Conservation (phyloP, 1,140 invertebrate species). For the Sarcophaga peregrina region DNA sequence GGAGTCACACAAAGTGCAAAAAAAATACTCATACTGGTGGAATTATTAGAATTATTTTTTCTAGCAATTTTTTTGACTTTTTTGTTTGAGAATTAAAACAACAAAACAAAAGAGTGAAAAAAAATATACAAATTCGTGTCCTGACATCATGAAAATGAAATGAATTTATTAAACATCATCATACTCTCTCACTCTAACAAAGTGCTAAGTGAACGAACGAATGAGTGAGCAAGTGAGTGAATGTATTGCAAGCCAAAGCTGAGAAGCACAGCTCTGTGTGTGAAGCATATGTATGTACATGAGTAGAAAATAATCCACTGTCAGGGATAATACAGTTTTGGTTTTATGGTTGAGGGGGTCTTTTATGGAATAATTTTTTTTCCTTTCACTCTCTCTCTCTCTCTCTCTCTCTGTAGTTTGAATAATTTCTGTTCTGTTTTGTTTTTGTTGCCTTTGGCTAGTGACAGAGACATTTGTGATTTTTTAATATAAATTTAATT, state of each 20-base stretch:
- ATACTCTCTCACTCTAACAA: too few relatives aligned
- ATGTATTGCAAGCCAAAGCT: neutral
- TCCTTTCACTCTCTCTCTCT: neutral
- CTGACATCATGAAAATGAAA: conserved; percentile 22
- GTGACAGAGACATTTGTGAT: conserved; percentile 31
- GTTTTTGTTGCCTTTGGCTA: conserved; percentile 19
- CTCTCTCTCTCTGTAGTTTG: neutral
- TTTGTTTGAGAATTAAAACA: too few relatives aligned
- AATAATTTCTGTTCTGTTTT: conserved; percentile 5
- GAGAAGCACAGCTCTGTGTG: neutral
- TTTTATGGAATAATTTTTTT: neutral
- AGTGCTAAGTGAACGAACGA: too few relatives aligned
- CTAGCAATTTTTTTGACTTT: neutral
- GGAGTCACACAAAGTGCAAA: neutral
- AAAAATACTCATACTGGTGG: neutral
- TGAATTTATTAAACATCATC: conserved; percentile 21
- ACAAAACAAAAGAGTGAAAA: too few relatives aligned
- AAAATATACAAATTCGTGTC: conserved; percentile 16
- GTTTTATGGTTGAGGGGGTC: neutral
- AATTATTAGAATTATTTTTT: neutral
- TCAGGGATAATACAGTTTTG: neutral
- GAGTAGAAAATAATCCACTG: too few relatives aligned
- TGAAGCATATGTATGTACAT: neutral
- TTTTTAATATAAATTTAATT: conserved; percentile 42
- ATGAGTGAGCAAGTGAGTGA: too few relatives aligned